A percentile compares a stretch with the other conserved stretches of the same genome.
Evolutionary conservation across 2,888 invertebrate species (phyloP).

Genomic region (Cheilosia grossa): DNA sequence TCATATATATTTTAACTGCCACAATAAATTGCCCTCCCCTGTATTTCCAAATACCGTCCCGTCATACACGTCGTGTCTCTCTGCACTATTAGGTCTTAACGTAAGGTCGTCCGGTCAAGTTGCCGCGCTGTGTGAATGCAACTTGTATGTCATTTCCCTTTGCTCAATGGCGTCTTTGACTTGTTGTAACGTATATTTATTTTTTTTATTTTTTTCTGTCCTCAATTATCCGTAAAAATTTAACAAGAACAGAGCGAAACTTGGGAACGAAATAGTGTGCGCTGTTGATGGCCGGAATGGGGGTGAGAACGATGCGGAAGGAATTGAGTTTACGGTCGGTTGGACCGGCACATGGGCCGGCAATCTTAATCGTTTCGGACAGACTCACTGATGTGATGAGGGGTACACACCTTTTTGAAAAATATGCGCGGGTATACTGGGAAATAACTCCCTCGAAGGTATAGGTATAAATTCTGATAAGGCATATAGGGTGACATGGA

Average conservation of each 20-base stretch:
- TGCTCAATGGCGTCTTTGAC: slow-evolving; percentile 27
- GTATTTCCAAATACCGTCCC: not conserved
- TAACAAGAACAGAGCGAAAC: slow-evolving; percentile 61
- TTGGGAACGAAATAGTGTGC: slow-evolving; percentile 1
- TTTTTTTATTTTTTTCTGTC: slow-evolving; percentile 24
- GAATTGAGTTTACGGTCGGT: slow-evolving; percentile 53
- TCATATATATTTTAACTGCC: slow-evolving; percentile 53
- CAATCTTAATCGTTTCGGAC: slow-evolving; percentile 61
- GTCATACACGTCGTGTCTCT: not conserved
- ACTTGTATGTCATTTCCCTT: slow-evolving; percentile 62
- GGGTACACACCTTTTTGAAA: slow-evolving; percentile 55
- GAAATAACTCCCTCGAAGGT: slow-evolving; percentile 12
- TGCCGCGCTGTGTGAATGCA: slow-evolving; percentile 52
- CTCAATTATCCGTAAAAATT: slow-evolving; percentile 68
- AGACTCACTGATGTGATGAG: slow-evolving; percentile 51
- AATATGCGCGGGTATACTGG: not conserved
- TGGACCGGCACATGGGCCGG: slow-evolving; percentile 49
- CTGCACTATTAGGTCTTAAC: slow-evolving; percentile 37
- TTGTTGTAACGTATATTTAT: not conserved
- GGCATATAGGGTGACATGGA: not conserved
- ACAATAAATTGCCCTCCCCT: slow-evolving; percentile 48
- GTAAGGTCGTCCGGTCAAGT: slow-evolving; percentile 43
- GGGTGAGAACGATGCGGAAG: slow-evolving; percentile 31
- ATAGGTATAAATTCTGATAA: slow-evolving; percentile 9
- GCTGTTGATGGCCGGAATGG: slow-evolving; percentile 17